Evolutionary conservation across 1,140 invertebrate genomes (phyloP), one percentile per base, ranked within the genome.

Genomic region (Heliconius hermathena): DNA sequence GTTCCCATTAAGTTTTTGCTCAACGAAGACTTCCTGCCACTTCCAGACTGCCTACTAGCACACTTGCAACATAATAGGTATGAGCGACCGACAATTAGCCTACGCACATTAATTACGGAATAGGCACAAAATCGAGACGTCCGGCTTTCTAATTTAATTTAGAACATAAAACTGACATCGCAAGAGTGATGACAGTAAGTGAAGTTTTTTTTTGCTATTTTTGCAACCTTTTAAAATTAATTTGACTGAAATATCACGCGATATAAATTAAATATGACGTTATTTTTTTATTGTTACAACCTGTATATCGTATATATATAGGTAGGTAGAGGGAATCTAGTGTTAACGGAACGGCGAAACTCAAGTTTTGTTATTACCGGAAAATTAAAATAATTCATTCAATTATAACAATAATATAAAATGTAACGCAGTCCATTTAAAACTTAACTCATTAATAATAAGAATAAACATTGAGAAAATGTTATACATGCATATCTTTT

Each of bases 81-180:
- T 89, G 89, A 88, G 86, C 87, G 85, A 83, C 71, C 81, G 84
- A 92, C 91, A 92, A 93, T 90, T 92, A 89, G 88, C 90, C 88
- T 91, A 90, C 89, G 87, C 87, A 84, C 86, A 90, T 91, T 91
- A 91, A 91, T 91, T 90, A 89, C 84, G 82, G 78, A 88, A 87
- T 82, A 85, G 81, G 78, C 88, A 84, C 89, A 88, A 90, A 88
- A 88, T 85, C 83, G 80, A 85, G 83, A 83, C 77, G 85, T 91
- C 89, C 91, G 88, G 84, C 91, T 93, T 92, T 91, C 90, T 90
- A 92, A 91, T 90, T 88, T 89, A 90, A 91, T 90, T 90, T 90
- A 83, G 88, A 88, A 85, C 87, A 86, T 82, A 84, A 77, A 80
- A 83, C 76, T 86, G 87, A 88, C 87, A 86, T 71, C 22, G 83